Evolutionary conservation across 2,888 invertebrate species (phyloP).

Genomic region (Chrysodeixis includens): DNA sequence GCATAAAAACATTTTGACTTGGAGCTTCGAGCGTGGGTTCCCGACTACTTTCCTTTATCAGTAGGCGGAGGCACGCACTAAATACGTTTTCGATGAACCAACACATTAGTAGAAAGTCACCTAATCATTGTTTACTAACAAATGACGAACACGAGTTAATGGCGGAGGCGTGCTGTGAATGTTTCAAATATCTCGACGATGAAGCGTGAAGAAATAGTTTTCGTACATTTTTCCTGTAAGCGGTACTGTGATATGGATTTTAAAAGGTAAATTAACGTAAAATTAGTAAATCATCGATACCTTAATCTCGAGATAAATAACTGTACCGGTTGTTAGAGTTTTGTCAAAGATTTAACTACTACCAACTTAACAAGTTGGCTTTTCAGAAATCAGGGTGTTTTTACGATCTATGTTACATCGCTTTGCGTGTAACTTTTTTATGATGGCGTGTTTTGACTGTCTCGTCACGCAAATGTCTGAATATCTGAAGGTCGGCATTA

Average conservation of each 20-base stretch:
- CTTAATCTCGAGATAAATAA: too few species aligned
- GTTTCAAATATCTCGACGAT: neutral
- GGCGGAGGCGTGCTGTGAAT: neutral
- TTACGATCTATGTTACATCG: neutral
- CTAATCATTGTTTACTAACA: conserved; percentile 5
- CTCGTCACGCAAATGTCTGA: conserved; percentile 2
- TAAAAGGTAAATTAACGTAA: too few species aligned
- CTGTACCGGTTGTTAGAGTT: too few species aligned
- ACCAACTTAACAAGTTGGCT: neutral
- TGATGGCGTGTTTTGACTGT: conserved; percentile 1
- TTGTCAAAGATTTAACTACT: too few species aligned
- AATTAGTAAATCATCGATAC: too few species aligned
- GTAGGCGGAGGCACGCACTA: conserved; percentile 1
- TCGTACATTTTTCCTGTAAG: too few species aligned
- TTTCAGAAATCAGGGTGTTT: neutral
- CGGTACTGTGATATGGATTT: too few species aligned
- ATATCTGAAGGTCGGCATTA: neutral
- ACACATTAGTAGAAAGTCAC: conserved; percentile 6
- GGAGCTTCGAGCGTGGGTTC: neutral
- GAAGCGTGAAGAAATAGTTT: too few species aligned
- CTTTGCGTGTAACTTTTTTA: conserved; percentile 2
- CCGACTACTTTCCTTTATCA: conserved; percentile 1
- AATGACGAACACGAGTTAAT: neutral
- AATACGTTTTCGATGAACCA: neutral
- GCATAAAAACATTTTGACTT: neutral